phyloP scores from a whole-genome alignment of 2,888 invertebrate species.

The Phytoseiulus persimilis region DNA sequence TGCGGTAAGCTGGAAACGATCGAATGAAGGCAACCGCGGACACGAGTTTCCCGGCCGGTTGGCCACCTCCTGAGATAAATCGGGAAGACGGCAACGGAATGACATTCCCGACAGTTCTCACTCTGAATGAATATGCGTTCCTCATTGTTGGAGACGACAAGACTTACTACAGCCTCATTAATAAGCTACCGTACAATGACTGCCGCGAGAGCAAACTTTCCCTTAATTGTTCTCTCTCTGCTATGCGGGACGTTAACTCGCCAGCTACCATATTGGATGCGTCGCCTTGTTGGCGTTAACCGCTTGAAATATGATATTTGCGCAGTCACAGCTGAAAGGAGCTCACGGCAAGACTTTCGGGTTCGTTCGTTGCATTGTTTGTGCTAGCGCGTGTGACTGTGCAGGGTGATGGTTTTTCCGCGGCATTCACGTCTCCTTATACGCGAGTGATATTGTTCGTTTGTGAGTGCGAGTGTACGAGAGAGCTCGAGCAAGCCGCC shows the following conservation, averaged over 20 bases:
- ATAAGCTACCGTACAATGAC: not conserved
- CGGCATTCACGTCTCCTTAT: too few relatives aligned
- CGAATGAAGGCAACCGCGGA: not conserved
- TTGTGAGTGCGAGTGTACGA: too few relatives aligned
- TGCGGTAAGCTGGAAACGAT: not conserved
- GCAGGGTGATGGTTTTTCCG: too few relatives aligned
- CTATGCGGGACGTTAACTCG: not conserved
- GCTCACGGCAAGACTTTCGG: not conserved
- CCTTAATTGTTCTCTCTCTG: not conserved
- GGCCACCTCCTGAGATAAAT: not conserved
- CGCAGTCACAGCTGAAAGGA: not conserved
- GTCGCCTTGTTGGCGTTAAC: not conserved
- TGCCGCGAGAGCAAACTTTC: not conserved
- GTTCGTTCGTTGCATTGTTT: not conserved
- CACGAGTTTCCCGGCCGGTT: not conserved
- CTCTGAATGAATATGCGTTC: not conserved
- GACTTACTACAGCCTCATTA: not conserved
- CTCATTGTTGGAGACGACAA: not conserved
- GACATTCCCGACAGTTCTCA: not conserved
- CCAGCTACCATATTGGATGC: not conserved
- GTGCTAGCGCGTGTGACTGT: not conserved
- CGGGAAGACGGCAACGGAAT: not conserved
- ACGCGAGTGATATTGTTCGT: too few relatives aligned
- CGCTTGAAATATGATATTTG: not conserved
- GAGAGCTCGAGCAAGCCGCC: too few relatives aligned